phyloP scores from a whole-genome alignment of 2,113 vertebrate genomes.

The Hippocampus barbouri region DNA sequence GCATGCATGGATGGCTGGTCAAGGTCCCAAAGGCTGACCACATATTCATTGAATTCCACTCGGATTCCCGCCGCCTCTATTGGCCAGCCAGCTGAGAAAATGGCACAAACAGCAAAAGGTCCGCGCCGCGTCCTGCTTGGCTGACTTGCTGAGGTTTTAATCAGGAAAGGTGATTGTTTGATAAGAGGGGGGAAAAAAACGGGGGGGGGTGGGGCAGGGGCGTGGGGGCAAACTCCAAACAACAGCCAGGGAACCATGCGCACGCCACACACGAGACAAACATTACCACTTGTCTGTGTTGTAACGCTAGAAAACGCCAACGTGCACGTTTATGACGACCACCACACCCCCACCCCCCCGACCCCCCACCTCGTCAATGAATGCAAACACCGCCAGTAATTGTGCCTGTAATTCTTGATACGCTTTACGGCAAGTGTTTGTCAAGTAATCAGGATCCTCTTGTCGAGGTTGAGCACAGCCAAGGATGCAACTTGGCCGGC shows the following conservation, averaged over 20 bases:
- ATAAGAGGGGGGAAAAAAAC: not conserved
- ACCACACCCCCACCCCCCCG: no score
- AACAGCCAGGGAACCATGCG: conserved; percentile 31
- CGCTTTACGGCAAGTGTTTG: not conserved
- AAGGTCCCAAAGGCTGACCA: conserved; percentile 37
- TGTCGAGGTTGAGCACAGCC: not conserved
- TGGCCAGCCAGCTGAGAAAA: conserved; percentile 60
- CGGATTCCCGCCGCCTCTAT: conserved; percentile 30
- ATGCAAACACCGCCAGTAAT: not conserved
- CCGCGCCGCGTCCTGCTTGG: not conserved
- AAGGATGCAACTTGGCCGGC: conserved; percentile 3
- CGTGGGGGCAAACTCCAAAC: conserved; percentile 13
- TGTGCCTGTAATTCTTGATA: not conserved
- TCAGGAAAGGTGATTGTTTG: conserved; percentile 22
- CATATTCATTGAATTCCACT: conserved; percentile 74
- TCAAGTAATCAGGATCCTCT: conserved; percentile 1
- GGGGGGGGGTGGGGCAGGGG: conserved; percentile 2
- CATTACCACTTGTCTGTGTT: conserved; percentile 6
- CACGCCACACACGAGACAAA: not conserved
- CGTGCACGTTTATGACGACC: not conserved
- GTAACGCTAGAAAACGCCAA: conserved; percentile 23
- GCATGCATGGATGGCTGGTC: not conserved
- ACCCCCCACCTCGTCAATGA: not conserved
- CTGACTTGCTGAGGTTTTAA: conserved; percentile 26
- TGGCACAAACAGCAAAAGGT: conserved; percentile 37